Evolutionary conservation across 2,797 vertebrate genomes (phyloP).

Genomic region (Acomys russatus): DNA sequence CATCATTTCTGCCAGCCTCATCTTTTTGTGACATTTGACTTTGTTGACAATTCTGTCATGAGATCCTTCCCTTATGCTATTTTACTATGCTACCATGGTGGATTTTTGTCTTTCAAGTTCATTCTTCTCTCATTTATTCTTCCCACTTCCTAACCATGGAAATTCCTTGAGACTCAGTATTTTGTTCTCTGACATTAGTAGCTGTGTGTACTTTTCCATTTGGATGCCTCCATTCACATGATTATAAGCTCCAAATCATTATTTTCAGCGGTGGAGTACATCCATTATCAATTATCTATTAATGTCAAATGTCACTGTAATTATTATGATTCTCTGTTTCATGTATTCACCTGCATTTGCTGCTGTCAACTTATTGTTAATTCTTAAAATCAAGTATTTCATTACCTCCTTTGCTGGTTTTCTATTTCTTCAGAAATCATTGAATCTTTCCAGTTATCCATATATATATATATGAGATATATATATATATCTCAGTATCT

Average conservation of each 20-base stretch:
- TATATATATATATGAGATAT: not conserved
- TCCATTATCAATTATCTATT: constrained; percentile 44
- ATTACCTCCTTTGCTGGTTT: not conserved
- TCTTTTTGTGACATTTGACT: not conserved
- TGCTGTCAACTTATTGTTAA: not conserved
- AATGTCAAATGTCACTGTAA: constrained; percentile 53
- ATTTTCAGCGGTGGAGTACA: constrained; percentile 24
- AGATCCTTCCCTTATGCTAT: not conserved
- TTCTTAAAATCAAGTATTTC: constrained; percentile 57
- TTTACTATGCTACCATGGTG: not conserved
- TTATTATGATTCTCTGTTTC: constrained; percentile 31
- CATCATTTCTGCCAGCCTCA: not conserved
- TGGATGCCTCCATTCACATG: constrained; percentile 23
- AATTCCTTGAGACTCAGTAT: not conserved
- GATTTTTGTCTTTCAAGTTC: not conserved
- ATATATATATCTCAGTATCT: not conserved
- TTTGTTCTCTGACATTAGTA: constrained; percentile 16
- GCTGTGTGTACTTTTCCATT: not conserved
- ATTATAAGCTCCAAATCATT: constrained; percentile 33
- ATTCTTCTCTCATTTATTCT: not conserved
- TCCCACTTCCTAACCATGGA: not conserved
- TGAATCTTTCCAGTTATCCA: not conserved
- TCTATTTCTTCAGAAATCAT: not conserved
- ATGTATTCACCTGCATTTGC: constrained; percentile 13
- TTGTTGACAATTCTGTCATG: not conserved